These are phyloP conservation scores for Anguilla megastoma DNA, from an alignment of 2,797 vertebrate species.

Conservation along the genomic window DNA sequence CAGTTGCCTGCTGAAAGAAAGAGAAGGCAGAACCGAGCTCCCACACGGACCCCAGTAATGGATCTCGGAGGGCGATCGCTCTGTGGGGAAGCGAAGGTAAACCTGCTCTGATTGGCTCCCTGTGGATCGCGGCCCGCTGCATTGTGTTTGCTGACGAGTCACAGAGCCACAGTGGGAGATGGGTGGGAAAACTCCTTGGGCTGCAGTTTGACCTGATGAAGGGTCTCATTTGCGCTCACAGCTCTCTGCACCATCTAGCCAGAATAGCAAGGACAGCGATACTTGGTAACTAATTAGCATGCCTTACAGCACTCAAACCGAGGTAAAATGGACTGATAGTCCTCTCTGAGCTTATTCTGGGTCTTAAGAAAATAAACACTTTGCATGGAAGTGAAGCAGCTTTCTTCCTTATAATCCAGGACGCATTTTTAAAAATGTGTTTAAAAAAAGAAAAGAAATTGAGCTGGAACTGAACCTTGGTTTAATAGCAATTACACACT, in stretches of 20 bases:
- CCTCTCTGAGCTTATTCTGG: not conserved
- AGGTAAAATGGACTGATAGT: not conserved
- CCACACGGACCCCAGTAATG: not conserved
- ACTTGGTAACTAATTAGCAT: not conserved
- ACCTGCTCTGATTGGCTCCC: conserved; percentile 17
- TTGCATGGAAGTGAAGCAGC: not conserved
- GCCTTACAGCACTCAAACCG: not conserved
- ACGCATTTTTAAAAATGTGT: not conserved
- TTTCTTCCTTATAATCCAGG: not conserved
- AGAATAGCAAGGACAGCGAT: not conserved
- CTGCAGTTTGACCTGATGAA: not conserved
- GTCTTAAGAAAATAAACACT: not conserved
- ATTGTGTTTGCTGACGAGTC: not conserved
- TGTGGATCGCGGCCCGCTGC: not conserved
- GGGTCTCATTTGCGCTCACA: not conserved
- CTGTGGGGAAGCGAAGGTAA: not conserved
- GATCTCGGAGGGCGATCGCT: not conserved
- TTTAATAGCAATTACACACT: too few relatives aligned
- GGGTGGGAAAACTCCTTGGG: not conserved
- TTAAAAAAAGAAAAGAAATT: not conserved
- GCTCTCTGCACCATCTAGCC: not conserved
- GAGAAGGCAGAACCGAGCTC: not conserved
- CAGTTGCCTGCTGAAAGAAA: not conserved
- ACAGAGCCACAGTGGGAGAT: not conserved
- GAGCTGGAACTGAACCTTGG: too few relatives aligned